phyloP scores from a whole-genome alignment of 2,888 invertebrate species.

The Plebejus argus region DNA sequence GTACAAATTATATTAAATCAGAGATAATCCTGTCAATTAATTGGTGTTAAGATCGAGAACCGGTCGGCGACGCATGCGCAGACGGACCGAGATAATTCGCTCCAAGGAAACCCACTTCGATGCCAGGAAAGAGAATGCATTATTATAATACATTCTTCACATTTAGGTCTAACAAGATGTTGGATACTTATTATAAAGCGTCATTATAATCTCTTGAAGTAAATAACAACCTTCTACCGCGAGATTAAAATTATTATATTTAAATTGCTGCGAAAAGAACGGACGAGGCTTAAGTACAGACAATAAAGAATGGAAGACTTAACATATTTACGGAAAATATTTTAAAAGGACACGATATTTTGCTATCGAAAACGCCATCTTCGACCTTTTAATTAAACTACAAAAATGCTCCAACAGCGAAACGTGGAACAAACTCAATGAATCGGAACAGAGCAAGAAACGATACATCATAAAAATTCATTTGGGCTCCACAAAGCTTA shows the following conservation, averaged over 20 bases:
- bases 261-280: no score
- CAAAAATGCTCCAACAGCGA: not conserved
- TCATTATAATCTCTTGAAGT: no score
- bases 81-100: slow-evolving; percentile 61
- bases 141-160: not conserved
- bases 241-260: no score
- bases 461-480: slow-evolving; percentile 23
- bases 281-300: not conserved
- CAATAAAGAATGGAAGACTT: not conserved
- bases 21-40: slow-evolving; percentile 81
- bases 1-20: slow-evolving; percentile 78
- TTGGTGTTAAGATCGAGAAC: slow-evolving; percentile 77
- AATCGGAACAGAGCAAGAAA: slow-evolving; percentile 30
- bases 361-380: not conserved
- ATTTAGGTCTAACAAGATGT: not conserved
- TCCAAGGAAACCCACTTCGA: slow-evolving; percentile 38
- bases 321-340: not conserved
- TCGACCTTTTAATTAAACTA: not conserved
- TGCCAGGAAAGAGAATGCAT: not conserved
- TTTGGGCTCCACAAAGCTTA: not conserved
- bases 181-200: no score
- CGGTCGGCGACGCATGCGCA: slow-evolving; percentile 73
- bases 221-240: no score
- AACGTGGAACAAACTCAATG: not conserved
- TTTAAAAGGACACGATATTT: not conserved